A percentile compares a stretch with the other conserved stretches of the same genome.
These are phyloP conservation scores for Pagetopsis macropterus DNA, from an alignment of 2,797 vertebrate genomes.

Conservation along the genomic window DNA sequence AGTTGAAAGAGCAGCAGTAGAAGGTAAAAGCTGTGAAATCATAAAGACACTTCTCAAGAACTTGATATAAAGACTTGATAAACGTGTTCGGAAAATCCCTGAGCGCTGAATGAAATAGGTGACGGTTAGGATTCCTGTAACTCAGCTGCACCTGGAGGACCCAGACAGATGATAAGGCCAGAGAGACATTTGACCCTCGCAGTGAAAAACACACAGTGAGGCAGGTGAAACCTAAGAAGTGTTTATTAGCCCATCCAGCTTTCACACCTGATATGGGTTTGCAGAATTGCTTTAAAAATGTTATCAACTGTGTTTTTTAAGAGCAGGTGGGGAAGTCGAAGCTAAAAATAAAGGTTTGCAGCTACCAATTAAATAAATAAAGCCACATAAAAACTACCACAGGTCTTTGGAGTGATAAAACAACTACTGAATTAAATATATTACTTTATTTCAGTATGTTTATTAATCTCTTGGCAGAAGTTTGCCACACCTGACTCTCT, in stretches of 20 bases:
- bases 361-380: conserved; percentile 44
- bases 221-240: conserved; percentile 27
- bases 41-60: conserved; percentile 16
- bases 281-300: conserved; percentile 6
- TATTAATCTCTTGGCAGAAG: neutral
- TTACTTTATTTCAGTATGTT: neutral
- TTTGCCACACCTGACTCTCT: neutral
- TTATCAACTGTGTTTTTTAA: neutral
- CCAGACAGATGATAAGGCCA: conserved; percentile 65
- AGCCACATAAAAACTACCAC: neutral
- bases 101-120: conserved; percentile 30
- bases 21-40: conserved; percentile 23
- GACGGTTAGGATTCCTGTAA: conserved; percentile 76
- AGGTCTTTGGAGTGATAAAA: neutral
- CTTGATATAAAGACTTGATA: conserved; percentile 59
- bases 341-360: conserved; percentile 38
- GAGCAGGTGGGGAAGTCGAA: neutral
- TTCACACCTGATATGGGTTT: conserved; percentile 25
- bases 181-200: conserved; percentile 54
- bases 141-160: conserved; percentile 77
- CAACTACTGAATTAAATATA: neutral
- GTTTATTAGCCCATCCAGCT: neutral
- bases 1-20: neutral
- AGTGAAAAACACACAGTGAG: conserved; percentile 20
- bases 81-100: conserved; percentile 82